Evolutionary conservation across 2,888 invertebrate species (phyloP).

Genomic region (Pachydiplax longipennis): DNA sequence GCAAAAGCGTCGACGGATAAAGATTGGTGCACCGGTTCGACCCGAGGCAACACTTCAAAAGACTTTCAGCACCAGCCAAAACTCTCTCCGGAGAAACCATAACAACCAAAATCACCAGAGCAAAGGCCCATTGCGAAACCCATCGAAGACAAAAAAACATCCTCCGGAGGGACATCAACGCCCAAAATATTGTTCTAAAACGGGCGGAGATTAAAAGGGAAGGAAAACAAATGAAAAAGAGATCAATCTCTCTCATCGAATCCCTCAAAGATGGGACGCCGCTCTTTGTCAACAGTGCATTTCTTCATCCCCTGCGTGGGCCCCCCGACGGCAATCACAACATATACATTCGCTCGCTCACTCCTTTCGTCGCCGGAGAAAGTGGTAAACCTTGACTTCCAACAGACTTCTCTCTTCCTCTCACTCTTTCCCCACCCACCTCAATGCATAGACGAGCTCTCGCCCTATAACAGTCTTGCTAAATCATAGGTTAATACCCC

Average conservation of each 20-base stretch:
- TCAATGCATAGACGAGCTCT: neutral
- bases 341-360: neutral
- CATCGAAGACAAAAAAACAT: too few relatives aligned
- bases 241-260: neutral
- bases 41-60: too few relatives aligned
- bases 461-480: neutral
- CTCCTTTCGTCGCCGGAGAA: conserved; percentile 25
- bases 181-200: neutral
- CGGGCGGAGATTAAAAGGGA: neutral
- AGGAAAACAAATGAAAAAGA: neutral
- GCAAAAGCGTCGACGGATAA: too few relatives aligned
- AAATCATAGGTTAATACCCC: neutral
- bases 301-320: neutral
- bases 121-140: too few relatives aligned
- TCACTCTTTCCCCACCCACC: neutral
- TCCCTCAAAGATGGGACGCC: neutral
- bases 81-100: too few relatives aligned
- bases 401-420: neutral
- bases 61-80: too few relatives aligned
- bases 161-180: neutral
- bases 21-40: too few relatives aligned
- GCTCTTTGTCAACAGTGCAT: neutral
- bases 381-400: conserved; percentile 37
- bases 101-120: too few relatives aligned
- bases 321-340: neutral